phyloP scores from a whole-genome alignment of 1,140 invertebrate species.

The Chionoecetes opilio region DNA sequence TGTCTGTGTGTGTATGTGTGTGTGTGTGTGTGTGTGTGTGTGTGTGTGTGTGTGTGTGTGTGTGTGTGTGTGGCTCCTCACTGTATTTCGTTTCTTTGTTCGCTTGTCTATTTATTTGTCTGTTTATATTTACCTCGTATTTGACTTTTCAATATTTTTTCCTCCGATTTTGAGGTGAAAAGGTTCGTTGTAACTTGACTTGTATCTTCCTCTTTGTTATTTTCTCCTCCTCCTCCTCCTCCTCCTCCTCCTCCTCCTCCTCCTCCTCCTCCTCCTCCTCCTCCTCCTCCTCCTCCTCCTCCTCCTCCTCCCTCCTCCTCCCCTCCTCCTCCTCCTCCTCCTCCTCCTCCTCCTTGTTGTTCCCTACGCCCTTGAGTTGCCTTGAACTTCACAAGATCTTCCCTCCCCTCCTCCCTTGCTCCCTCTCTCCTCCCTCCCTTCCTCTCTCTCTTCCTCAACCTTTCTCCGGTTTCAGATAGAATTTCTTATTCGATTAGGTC shows the following conservation, averaged over 20 bases:
- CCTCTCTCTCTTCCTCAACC: neutral
- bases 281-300: neutral
- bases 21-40: conserved; percentile 31
- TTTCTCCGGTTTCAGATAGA: neutral
- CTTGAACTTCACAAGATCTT: neutral
- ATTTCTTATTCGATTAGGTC: neutral
- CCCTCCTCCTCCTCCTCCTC: neutral
- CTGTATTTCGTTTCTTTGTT: too few species aligned
- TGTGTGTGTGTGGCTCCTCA: neutral
- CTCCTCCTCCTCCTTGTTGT: neutral
- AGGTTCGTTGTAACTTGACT: neutral
- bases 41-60: neutral
- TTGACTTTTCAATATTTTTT: neutral
- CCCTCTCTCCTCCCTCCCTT: neutral
- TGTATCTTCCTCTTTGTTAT: neutral
- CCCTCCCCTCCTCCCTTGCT: neutral
- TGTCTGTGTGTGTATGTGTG: conserved; percentile 62
- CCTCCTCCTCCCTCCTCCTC: neutral
- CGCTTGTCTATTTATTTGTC: neutral
- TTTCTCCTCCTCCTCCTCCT: neutral
- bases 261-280: neutral
- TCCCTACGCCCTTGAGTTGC: neutral
- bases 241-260: neutral
- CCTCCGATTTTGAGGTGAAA: neutral
- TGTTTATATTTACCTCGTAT: neutral